Evolutionary conservation across 2,113 vertebrate species (phyloP).

Genomic region (Semnornis frantzii): DNA sequence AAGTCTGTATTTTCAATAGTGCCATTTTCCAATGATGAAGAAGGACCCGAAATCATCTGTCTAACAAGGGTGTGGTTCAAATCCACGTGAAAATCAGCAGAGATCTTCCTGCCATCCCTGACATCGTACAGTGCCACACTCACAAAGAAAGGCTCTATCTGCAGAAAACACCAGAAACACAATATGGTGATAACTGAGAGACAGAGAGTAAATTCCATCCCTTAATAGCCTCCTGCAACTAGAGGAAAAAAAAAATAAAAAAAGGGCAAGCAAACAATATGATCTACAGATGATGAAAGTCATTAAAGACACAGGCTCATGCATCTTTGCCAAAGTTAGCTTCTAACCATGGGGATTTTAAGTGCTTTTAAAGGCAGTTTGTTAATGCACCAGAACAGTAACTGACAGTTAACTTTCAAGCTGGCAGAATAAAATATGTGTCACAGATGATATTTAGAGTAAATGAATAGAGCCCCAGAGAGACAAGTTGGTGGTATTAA

Average conservation of each 20-base stretch:
- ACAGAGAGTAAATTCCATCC: not conserved
- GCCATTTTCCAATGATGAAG: conserved; percentile 81
- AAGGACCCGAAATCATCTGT: conserved; percentile 84
- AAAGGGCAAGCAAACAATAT: not conserved
- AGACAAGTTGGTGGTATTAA: not conserved
- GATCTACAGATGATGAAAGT: not conserved
- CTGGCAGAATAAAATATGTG: not conserved
- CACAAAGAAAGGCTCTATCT: conserved; percentile 98
- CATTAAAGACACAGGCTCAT: not conserved
- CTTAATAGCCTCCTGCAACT: not conserved
- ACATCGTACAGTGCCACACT: conserved; percentile 89
- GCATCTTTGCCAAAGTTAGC: not conserved
- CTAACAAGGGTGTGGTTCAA: conserved; percentile 89
- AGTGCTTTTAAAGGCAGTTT: not conserved
- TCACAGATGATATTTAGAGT: not conserved
- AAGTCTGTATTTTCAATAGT: conserved; percentile 69
- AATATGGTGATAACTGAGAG: not conserved
- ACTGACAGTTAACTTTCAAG: not conserved
- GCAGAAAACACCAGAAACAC: conserved; percentile 1
- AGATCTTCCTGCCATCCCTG: conserved; percentile 90
- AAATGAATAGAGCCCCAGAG: not conserved
- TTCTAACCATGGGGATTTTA: not conserved
- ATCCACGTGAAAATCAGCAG: conserved; percentile 95
- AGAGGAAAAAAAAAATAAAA: not conserved
- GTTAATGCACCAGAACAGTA: not conserved